phyloP scores from a whole-genome alignment of 2,888 invertebrate genomes.

The Cantharis rustica region DNA sequence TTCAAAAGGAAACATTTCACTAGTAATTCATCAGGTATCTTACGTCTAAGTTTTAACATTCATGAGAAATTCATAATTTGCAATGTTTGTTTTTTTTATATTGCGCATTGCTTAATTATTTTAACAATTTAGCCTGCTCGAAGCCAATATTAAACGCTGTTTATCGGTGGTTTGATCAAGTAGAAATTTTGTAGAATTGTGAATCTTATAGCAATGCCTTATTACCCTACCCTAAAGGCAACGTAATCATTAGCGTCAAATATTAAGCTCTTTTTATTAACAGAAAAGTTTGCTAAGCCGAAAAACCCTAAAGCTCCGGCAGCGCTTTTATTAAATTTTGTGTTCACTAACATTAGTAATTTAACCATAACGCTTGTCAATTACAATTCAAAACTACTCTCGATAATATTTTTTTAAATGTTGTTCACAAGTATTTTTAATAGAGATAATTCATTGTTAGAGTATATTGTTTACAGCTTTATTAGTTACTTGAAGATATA shows the following conservation, averaged over 20 bases:
- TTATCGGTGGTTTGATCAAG: neutral
- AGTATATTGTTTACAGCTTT: too few relatives aligned
- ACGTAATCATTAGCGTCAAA: slow-evolving; percentile 45
- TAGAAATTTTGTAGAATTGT: neutral
- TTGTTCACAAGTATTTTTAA: neutral
- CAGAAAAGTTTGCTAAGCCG: slow-evolving; percentile 42
- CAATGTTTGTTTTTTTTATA: too few relatives aligned
- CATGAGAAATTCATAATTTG: too few relatives aligned
- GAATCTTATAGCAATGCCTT: neutral
- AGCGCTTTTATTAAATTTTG: slow-evolving; percentile 44
- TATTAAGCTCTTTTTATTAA: slow-evolving; percentile 46
- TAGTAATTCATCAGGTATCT: neutral
- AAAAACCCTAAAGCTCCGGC: slow-evolving; percentile 32
- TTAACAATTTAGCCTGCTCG: neutral
- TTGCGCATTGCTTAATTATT: neutral
- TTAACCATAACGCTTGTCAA: slow-evolving; percentile 38
- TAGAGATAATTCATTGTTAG: too few relatives aligned
- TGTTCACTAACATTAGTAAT: slow-evolving; percentile 43
- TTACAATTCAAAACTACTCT: neutral
- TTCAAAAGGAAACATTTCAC: neutral
- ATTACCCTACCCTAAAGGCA: slow-evolving; percentile 11
- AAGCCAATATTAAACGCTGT: neutral
- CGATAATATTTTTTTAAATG: neutral
- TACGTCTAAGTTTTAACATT: neutral
- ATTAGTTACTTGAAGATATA: too few relatives aligned